phyloP scores from a whole-genome alignment of 2,797 vertebrate genomes.

The Chloroceryle amazona region DNA sequence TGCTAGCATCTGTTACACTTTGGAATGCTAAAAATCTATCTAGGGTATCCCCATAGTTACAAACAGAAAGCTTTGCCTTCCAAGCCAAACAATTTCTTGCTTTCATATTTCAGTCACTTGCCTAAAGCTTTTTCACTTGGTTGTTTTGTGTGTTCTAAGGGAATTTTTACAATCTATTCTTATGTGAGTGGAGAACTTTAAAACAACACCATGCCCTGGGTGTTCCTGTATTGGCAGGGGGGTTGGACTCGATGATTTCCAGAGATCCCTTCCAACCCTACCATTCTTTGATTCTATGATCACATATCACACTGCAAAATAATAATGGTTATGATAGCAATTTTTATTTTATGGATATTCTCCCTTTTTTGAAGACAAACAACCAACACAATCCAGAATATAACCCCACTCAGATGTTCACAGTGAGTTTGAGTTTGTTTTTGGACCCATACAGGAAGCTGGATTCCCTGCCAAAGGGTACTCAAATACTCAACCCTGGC shows the following conservation, averaged over 20 bases:
- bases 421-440: not conserved
- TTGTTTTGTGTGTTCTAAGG: not conserved
- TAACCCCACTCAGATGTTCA: not conserved
- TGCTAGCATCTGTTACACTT: not conserved
- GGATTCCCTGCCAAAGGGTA: not conserved
- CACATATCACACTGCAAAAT: not conserved
- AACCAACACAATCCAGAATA: not conserved
- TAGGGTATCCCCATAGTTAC: not conserved
- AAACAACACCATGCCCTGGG: not conserved
- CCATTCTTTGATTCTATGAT: no score
- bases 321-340: not conserved
- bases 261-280: no score
- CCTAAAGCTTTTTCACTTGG: not conserved
- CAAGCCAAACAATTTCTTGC: not conserved
- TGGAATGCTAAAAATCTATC: not conserved
- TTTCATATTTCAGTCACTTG: not conserved
- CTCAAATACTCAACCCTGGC: not conserved
- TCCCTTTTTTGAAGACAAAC: not conserved
- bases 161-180: not conserved
- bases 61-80: not conserved
- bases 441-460: not conserved
- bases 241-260: no score
- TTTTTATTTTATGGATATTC: not conserved
- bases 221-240: no score
- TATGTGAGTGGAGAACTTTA: not conserved